Evolutionary conservation across 1,140 invertebrate genomes (phyloP).

Genomic region (Orius insidiosus): DNA sequence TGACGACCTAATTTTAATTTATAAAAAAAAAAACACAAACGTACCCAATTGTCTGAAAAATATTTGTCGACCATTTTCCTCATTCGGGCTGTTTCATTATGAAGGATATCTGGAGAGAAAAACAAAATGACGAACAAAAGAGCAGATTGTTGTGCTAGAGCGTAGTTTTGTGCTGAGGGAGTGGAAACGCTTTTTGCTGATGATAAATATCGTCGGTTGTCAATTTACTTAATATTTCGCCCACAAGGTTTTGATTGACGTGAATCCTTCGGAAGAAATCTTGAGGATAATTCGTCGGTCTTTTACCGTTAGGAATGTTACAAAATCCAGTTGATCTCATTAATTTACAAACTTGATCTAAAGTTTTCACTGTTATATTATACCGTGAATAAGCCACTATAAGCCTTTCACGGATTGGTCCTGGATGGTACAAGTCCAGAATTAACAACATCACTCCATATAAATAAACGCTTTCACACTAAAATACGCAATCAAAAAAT

Average conservation of each 20-base stretch:
- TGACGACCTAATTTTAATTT: conserved; percentile 50
- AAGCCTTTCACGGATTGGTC: conserved; percentile 70
- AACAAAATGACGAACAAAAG: conserved; percentile 89
- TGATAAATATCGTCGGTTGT: conserved; percentile 93
- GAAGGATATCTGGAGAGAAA: conserved; percentile 69
- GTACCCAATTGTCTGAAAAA: conserved; percentile 90
- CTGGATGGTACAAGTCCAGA: conserved; percentile 78
- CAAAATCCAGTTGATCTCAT: conserved; percentile 73
- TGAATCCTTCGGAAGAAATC: conserved; percentile 57
- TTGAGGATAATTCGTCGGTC: conserved; percentile 74
- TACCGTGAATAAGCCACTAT: conserved; percentile 90
- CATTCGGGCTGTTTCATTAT: conserved; percentile 78
- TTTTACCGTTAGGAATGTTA: conserved; percentile 37
- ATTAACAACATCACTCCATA: conserved; percentile 88
- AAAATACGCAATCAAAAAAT: conserved; percentile 15
- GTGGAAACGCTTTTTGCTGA: conserved; percentile 73
- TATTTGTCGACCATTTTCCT: conserved; percentile 96
- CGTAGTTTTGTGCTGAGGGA: conserved; percentile 85
- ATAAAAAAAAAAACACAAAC: conserved; percentile 9
- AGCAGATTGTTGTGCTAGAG: conserved; percentile 72
- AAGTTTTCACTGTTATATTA: conserved; percentile 69
- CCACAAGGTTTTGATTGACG: conserved; percentile 57
- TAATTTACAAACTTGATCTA: conserved; percentile 93
- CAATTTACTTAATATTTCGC: conserved; percentile 71
- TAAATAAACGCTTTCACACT: conserved; percentile 87